phyloP scores from a whole-genome alignment of 1,140 invertebrate genomes.

The Pissodes strobi region DNA sequence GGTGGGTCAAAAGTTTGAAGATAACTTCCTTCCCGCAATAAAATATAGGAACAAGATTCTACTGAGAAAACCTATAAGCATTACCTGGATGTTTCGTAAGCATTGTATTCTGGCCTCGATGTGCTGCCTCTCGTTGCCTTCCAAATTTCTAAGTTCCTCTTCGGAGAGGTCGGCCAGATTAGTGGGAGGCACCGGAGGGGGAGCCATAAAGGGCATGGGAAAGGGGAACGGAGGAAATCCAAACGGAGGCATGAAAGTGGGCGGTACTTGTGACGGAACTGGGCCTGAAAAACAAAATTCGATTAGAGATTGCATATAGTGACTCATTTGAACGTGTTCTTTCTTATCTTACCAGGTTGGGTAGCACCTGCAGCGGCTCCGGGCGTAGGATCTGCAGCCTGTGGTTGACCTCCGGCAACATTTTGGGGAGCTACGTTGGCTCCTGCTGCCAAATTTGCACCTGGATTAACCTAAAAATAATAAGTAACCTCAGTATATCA shows the following conservation, averaged over 20 bases:
- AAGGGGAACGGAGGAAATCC: constrained; percentile 63
- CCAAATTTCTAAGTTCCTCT: constrained; percentile 86
- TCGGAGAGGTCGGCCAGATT: constrained; percentile 75
- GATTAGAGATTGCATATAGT: neutral
- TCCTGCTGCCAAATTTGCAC: constrained; percentile 10
- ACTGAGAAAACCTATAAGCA: neutral
- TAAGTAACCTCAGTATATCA: too few species aligned
- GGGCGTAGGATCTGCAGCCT: neutral
- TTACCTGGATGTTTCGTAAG: constrained; percentile 78
- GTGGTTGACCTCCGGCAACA: neutral
- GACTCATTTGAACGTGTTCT: too few species aligned
- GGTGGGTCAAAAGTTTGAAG: too few species aligned
- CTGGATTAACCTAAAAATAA: constrained; percentile 6
- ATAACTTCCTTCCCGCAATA: too few species aligned
- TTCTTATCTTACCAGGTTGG: too few species aligned
- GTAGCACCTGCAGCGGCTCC: neutral
- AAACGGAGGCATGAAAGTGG: constrained; percentile 55
- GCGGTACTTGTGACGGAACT: constrained; percentile 23
- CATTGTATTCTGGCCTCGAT: constrained; percentile 87
- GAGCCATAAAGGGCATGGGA: constrained; percentile 60
- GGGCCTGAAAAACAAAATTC: too few species aligned
- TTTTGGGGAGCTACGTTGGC: neutral
- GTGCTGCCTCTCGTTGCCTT: constrained; percentile 82
- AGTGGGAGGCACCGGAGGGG: constrained; percentile 76
- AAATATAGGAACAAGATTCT: neutral